Conservation (phyloP, 2,113 vertebrate species). For the Sinocyclocheilus rhinocerous region DNA sequence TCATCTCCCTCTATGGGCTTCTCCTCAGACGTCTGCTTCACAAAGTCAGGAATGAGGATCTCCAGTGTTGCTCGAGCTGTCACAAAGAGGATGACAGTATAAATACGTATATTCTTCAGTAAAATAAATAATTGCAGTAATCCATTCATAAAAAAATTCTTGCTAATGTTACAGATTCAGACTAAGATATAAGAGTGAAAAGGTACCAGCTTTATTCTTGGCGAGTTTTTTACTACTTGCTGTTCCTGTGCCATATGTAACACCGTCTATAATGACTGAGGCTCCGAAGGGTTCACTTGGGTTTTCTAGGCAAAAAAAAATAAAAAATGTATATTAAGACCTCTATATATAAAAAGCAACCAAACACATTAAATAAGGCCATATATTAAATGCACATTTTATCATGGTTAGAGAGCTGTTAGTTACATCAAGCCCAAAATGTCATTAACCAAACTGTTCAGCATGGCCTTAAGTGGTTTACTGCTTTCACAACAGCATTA, state of each 20-base stretch:
- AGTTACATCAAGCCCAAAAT: neutral
- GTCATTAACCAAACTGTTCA: neutral
- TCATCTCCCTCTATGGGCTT: conserved; percentile 95
- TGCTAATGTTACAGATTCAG: too few species aligned
- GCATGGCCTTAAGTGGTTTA: neutral
- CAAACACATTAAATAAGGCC: neutral
- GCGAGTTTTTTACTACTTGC: conserved; percentile 99
- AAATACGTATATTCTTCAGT: neutral
- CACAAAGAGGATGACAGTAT: neutral
- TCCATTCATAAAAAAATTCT: neutral
- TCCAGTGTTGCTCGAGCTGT: conserved; percentile 98
- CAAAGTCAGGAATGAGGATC: conserved; percentile 99
- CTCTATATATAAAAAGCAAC: neutral
- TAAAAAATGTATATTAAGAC: too few species aligned
- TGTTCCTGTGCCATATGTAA: conserved; percentile 96
- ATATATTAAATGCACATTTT: neutral
- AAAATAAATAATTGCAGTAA: neutral
- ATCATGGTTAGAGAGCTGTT: neutral
- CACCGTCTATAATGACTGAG: conserved; percentile 96
- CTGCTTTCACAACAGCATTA: neutral
- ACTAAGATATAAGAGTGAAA: too few species aligned
- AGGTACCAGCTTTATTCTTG: conserved; percentile 99
- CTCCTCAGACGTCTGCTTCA: conserved; percentile 98
- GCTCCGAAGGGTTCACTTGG: conserved; percentile 99
- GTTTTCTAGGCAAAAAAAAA: conserved; percentile 83